phyloP scores from a whole-genome alignment of 2,888 invertebrate species.

The Nephrocerus scutellatus region DNA sequence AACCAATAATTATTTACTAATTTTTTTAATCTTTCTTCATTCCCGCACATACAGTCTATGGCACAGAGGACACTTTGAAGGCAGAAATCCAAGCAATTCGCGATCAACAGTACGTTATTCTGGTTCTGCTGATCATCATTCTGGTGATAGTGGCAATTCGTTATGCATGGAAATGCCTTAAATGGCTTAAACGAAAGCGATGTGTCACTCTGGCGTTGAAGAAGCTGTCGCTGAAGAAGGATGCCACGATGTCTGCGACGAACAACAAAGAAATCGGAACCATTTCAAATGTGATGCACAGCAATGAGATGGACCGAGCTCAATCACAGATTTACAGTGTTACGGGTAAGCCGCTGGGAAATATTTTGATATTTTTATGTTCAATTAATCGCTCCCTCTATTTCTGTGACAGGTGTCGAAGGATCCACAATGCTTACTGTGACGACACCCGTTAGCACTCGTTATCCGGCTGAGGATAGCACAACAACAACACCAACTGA shows the following conservation, averaged over 20 bases:
- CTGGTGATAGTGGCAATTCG: slow-evolving; percentile 31
- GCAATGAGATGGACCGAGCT: slow-evolving; percentile 38
- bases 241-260: slow-evolving; percentile 12
- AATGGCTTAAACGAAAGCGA: slow-evolving; percentile 33
- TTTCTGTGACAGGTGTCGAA: slow-evolving; percentile 46
- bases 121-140: slow-evolving; percentile 34
- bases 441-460: slow-evolving; percentile 62
- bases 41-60: slow-evolving; percentile 31
- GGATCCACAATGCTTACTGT: slow-evolving; percentile 59
- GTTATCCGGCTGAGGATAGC: slow-evolving; percentile 68
- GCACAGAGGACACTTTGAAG: slow-evolving; percentile 29
- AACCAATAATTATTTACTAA: too few species aligned
- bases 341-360: slow-evolving; percentile 31
- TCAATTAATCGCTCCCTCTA: background rate
- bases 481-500: slow-evolving; percentile 56
- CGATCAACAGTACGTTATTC: slow-evolving; percentile 30
- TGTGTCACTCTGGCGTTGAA: slow-evolving; percentile 27
- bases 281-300: slow-evolving; percentile 38
- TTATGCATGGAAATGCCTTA: slow-evolving; percentile 30
- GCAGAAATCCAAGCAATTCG: slow-evolving; percentile 35
- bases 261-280: slow-evolving; percentile 37
- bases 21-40: too few species aligned
- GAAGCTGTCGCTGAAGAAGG: slow-evolving; percentile 29
- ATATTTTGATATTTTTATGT: background rate
- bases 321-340: slow-evolving; percentile 41